Conservation (phyloP, 64 coral and sea anemone genomes). For the Catalaphyllia jardinei region DNA sequence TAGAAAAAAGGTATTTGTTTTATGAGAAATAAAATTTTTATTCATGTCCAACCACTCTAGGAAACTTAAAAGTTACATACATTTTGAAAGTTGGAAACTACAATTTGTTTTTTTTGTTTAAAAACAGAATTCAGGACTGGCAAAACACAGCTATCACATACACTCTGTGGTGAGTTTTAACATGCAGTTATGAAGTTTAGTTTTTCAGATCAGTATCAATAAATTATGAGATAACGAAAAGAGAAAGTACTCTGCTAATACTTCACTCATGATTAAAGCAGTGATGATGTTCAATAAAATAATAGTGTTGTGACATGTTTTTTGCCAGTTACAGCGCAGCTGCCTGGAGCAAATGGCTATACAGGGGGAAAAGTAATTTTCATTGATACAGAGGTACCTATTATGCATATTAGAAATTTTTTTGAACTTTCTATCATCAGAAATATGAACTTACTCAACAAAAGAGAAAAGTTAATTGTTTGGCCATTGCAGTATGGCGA, state of each 20-base stretch:
- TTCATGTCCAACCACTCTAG: neutral
- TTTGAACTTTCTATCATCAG: no score
- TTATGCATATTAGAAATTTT: neutral
- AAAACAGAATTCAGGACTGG: conserved; percentile 94
- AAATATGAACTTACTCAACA: no score
- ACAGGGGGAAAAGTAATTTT: conserved; percentile 99
- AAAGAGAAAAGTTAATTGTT: no score
- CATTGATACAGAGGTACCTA: conserved; percentile 96
- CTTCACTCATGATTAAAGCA: no score
- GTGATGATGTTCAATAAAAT: neutral
- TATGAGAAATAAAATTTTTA: neutral
- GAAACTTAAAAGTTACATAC: neutral
- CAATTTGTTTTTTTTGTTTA: conserved; percentile 5
- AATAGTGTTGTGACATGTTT: no score
- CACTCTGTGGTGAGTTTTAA: conserved; percentile 86
- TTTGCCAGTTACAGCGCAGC: conserved; percentile 88
- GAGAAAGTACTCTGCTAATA: no score
- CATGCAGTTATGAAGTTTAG: neutral
- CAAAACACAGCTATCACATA: conserved; percentile 98
- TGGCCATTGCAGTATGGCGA: no score
- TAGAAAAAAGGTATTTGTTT: no score
- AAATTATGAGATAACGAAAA: neutral
- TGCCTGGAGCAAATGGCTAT: conserved; percentile 92
- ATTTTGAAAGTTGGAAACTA: neutral
- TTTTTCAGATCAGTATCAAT: neutral